Evolutionary conservation across 2,888 invertebrate genomes (phyloP), one percentile per base, ranked within the genome.

Genomic region (Leuctra nigra): DNA sequence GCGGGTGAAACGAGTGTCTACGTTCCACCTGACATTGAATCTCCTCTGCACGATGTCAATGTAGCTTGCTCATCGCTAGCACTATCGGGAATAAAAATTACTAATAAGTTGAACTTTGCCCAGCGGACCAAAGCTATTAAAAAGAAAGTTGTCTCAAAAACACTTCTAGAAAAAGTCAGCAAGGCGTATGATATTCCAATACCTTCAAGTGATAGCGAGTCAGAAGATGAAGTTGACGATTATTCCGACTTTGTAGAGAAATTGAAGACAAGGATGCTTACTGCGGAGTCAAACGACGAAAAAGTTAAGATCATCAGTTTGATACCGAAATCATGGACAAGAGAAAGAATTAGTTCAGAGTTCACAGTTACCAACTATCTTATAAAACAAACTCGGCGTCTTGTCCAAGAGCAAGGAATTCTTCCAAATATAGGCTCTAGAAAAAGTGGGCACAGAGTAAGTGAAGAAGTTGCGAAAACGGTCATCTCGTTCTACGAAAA

Each of bases 401-500:
- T 36, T 4, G 7, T 16, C 20, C 25, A 52, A 3, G 3, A 52
- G 16, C 16, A 36, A 20, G 18, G 35, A n/a, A 52, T 52, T 52
- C 36, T 52, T 1, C 3, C 14, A 20, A 4, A 35, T 16, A 16
- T 1, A n/a, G 20, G 9, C n/a, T 13, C 2, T 52, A 1, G 1
- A 2, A 52, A 52, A 52, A n/a, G 9, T 35, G 20, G 11, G 13
- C 4, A 16, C 7, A 22, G 2, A 29, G 22, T 1, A 29, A 2
- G 36, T 22, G 20, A 20, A 29, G 20, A 35, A 20, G 16, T 35
- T 29, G 14, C 22, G 20, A 33, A 11, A 52, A n/a, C 36, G 13
- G 16, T 33, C 33, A 33, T 16, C 9, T 52, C 35, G 13, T 62
- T 59, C 46, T 62, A 35, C 35, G 6, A 55, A 53, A 25, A 35